These are phyloP conservation scores for Eilema depressum DNA, from an alignment of 2,888 invertebrate species.

Conservation along the genomic window DNA sequence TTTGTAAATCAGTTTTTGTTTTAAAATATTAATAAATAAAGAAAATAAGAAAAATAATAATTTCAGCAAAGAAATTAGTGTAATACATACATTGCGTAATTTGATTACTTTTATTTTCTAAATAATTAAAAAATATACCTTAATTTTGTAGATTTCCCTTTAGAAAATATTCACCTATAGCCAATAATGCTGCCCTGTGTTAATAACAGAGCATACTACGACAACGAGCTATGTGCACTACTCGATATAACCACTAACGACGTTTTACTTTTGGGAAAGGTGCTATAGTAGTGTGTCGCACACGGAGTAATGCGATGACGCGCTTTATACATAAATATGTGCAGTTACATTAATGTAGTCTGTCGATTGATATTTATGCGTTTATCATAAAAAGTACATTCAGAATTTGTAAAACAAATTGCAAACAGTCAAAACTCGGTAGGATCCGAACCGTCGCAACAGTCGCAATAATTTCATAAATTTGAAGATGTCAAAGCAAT, in stretches of 20 bases:
- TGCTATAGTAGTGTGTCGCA: not conserved
- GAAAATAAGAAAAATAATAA: not conserved
- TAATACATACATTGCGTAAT: not conserved
- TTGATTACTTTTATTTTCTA: not conserved
- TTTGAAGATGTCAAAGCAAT: too few species aligned
- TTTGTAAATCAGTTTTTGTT: too few species aligned
- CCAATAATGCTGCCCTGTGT: not conserved
- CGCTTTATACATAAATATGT: not conserved
- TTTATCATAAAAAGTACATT: not conserved
- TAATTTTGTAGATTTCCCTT: not conserved
- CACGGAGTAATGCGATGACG: not conserved
- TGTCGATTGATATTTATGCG: not conserved
- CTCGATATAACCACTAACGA: not conserved
- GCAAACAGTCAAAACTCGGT: too few species aligned
- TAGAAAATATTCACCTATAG: not conserved
- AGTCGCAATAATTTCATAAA: too few species aligned
- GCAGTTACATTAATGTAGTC: not conserved
- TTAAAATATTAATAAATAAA: not conserved
- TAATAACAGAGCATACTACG: not conserved
- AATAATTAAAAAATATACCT: not conserved
- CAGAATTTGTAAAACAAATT: too few species aligned
- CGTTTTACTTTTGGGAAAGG: not conserved
- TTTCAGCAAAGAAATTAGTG: not conserved
- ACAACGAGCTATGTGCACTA: conserved; percentile 2
- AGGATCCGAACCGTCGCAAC: too few species aligned